Percentiles rank a stretch among this genome's conserved stretches.
These are phyloP conservation scores for Drosophila nr. perissopoda DNA, from an alignment of 2,888 invertebrate genomes.

Conservation along the genomic window DNA sequence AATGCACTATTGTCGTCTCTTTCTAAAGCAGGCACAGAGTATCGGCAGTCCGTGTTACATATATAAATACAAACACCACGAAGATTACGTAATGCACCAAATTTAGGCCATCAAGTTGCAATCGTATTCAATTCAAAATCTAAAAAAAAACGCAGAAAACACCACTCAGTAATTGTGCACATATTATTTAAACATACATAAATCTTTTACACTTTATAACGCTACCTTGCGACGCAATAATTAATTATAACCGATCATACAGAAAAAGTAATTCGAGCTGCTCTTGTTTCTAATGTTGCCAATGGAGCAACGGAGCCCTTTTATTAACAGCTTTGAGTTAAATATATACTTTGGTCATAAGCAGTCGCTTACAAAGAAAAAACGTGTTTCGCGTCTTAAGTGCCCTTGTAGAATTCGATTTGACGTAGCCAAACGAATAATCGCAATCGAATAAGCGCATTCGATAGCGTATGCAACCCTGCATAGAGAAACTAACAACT, in stretches of 20 bases:
- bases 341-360: conserved; percentile 1
- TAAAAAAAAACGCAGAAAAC: conserved; percentile 49
- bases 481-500: conserved; percentile 26
- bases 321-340: not conserved
- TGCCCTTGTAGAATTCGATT: conserved; percentile 7
- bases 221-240: conserved; percentile 50
- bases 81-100: conserved; percentile 67
- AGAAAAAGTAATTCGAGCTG: conserved; percentile 1
- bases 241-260: conserved; percentile 11
- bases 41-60: conserved; percentile 10
- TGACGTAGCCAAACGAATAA: conserved; percentile 32
- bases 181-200: conserved; percentile 6
- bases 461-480: conserved; percentile 33
- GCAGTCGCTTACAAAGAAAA: conserved; percentile 42
- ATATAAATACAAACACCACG: conserved; percentile 43
- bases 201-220: conserved; percentile 22
- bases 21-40: conserved; percentile 25
- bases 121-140: conserved; percentile 38
- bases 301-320: not conserved
- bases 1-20: conserved; percentile 43
- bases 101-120: conserved; percentile 43
- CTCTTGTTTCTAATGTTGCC: conserved; percentile 1
- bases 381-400: conserved; percentile 61
- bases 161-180: conserved; percentile 51
- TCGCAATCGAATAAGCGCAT: conserved; percentile 41